phyloP scores from a whole-genome alignment of 2,797 vertebrate species.

The Knipowitschia caucasica region DNA sequence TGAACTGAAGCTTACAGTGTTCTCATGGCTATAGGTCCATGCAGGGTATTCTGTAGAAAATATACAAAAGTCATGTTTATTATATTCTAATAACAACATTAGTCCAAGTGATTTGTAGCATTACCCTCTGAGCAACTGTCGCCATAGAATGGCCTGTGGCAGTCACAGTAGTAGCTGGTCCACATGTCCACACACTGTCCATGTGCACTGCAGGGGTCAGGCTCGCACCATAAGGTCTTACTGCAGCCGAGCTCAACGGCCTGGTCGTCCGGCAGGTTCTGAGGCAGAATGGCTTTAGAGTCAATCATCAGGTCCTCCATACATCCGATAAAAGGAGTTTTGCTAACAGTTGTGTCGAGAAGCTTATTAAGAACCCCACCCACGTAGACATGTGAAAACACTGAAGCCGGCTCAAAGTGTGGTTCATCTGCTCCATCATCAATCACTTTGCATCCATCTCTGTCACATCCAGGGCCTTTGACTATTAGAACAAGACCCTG shows the following conservation, averaged over 20 bases:
- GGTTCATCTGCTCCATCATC: constrained; percentile 26
- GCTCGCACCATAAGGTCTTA: constrained; percentile 82
- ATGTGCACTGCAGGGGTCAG: constrained; percentile 76
- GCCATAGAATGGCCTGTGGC: constrained; percentile 81
- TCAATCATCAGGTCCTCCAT: constrained; percentile 85
- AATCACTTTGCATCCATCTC: constrained; percentile 58
- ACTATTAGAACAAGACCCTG: constrained; percentile 75
- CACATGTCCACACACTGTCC: constrained; percentile 88
- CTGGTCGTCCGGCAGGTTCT: constrained; percentile 47
- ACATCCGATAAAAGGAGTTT: constrained; percentile 81
- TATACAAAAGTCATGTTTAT: not conserved
- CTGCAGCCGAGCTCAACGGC: constrained; percentile 74
- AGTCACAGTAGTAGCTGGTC: constrained; percentile 83
- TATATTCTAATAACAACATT: not conserved
- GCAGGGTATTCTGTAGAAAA: constrained; percentile 76
- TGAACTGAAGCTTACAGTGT: constrained; percentile 74
- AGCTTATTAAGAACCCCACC: constrained; percentile 74
- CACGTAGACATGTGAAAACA: constrained; percentile 51
- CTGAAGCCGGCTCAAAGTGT: constrained; percentile 46
- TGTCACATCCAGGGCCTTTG: constrained; percentile 69
- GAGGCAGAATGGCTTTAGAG: constrained; percentile 70
- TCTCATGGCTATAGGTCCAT: constrained; percentile 84
- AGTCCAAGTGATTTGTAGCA: not conserved
- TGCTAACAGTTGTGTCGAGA: constrained; percentile 48
- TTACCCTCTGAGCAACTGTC: constrained; percentile 81